A percentile compares a stretch with the other conserved stretches of the same genome.
phyloP scores from a whole-genome alignment of 2,797 vertebrate genomes.

The Sylvia borin region DNA sequence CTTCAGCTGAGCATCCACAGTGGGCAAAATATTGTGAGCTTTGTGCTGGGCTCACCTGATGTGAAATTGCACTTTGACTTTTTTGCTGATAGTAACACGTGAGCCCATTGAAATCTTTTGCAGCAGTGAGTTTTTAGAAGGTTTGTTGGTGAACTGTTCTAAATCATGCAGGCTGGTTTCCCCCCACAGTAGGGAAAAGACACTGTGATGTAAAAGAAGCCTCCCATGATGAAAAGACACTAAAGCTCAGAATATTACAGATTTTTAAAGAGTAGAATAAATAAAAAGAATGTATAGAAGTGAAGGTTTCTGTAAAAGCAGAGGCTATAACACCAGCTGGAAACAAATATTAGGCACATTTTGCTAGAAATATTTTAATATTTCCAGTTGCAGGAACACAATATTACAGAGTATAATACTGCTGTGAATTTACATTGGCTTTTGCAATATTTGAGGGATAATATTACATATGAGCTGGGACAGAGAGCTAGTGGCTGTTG shows the following conservation, averaged over 20 bases:
- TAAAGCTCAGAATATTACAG: neutral
- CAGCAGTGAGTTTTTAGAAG: neutral
- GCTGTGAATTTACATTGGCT: neutral
- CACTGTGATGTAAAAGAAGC: neutral
- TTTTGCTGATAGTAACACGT: neutral
- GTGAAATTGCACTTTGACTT: neutral
- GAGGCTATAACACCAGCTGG: neutral
- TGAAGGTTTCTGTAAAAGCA: neutral
- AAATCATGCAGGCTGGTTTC: slow-evolving; percentile 7
- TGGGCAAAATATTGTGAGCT: neutral
- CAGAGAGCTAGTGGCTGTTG: neutral
- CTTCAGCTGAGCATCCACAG: neutral
- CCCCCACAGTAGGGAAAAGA: neutral
- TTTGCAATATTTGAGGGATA: neutral
- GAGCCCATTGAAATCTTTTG: neutral
- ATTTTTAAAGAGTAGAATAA: neutral
- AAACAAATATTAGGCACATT: neutral
- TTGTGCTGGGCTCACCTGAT: neutral
- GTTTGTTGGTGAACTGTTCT: neutral
- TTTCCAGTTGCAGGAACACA: neutral
- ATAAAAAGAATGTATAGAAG: neutral
- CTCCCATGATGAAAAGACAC: neutral
- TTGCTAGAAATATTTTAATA: neutral
- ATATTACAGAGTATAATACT: neutral
- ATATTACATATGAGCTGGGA: neutral